Percentiles rank a stretch among this genome's conserved stretches.
phyloP scores from a whole-genome alignment of 2,797 vertebrate species.

The Galagoides demidoff region DNA sequence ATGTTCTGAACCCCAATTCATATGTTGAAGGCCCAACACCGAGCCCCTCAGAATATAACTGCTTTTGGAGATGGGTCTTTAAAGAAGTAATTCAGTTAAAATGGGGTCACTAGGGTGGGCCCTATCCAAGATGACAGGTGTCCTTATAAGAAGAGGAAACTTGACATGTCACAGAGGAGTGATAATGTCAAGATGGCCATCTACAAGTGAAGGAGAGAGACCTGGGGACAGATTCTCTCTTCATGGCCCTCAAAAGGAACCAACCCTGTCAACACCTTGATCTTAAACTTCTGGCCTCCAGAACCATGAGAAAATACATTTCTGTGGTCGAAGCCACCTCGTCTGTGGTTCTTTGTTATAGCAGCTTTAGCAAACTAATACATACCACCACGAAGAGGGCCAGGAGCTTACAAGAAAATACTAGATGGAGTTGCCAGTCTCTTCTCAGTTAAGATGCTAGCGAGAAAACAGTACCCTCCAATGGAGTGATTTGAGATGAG shows the following conservation, averaged over 20 bases:
- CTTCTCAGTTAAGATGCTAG: background rate
- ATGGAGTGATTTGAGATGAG: background rate
- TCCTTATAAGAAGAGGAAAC: background rate
- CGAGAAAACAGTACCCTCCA: background rate
- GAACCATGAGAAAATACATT: background rate
- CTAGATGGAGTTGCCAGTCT: background rate
- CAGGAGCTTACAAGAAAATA: background rate
- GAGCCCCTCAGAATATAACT: background rate
- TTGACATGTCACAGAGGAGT: background rate
- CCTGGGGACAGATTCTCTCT: background rate
- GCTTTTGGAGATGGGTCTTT: background rate
- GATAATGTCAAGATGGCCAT: background rate
- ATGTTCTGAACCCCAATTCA: background rate
- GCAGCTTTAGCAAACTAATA: background rate
- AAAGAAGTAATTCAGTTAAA: background rate
- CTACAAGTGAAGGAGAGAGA: background rate
- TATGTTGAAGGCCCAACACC: background rate
- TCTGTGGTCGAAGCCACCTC: rapidly evolving
- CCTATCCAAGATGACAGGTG: background rate
- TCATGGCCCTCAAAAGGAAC: background rate
- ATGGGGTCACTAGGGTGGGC: background rate
- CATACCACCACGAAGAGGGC: background rate
- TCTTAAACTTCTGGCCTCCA: background rate
- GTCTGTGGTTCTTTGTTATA: background rate
- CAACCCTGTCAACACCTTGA: background rate